Evolutionary conservation across 2,113 vertebrate genomes (phyloP), one percentile per base, ranked within the genome.

Genomic region (Edolisoma coerulescens): DNA sequence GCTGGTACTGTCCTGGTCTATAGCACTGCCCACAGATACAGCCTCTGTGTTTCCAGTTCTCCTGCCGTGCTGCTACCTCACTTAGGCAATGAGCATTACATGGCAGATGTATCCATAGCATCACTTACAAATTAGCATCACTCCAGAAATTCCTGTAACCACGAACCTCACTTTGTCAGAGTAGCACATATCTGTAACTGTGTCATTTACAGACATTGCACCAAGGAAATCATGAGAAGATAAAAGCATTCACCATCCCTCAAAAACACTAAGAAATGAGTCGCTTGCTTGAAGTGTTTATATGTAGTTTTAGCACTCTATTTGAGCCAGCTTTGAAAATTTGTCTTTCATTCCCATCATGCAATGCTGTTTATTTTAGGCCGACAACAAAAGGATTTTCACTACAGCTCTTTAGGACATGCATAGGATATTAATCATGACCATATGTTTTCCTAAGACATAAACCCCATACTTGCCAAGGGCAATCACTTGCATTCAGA

Each of bases 121-220:
- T 92, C 89, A 74, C 63, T 95, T 86, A 83, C 87, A 93, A 95
- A 89, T 57, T 49, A 69, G 65, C 35, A 49, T 56, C 86, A n/a
- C 77, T 87, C 69, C 75, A 93, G 89, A 94, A 94, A 94, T 84
- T 73, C 73, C 54, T 78, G 13, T 23, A 68, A 76, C 41, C n/a
- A 89, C 0, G 13, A 95, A 77, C 64, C 41, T 88, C 77, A 44
- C 68, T 90, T 85, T 53, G 85, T 82, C 78, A 90, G 74, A 82
- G 60, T 49, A 81, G 84, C 67, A 77, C 49, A 16, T 60, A 75
- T 64, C 88, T 92, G 77, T 75, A 90, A 91, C 73, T 33, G 13
- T 92, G 64, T 89, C 49, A 30, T 59, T 78, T 84, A 49, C 61
- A 75, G 73, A 65, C 14, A 64, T 12, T 60, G 59, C 50, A 89